Evolutionary conservation across 2,888 invertebrate species (phyloP), one percentile per base, ranked within the genome.

Genomic region (Phania funesta): DNA sequence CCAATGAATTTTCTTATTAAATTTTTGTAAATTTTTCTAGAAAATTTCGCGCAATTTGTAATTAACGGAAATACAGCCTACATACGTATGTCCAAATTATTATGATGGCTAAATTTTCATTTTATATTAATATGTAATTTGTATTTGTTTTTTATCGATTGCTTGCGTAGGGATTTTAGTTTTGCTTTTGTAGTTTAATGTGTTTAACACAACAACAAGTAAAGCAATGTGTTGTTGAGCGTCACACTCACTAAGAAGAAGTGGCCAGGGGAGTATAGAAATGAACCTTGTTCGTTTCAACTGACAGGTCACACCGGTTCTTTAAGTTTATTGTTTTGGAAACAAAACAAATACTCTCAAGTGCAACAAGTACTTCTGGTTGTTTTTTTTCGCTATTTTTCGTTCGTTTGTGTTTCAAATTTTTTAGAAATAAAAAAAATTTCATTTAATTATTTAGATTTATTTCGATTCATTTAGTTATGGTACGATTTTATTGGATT

Each of bases 361-460:
- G 29, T 54, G 38, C 54, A 77, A 77, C 73, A 67, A 81, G 71
- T 68, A 77, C 67, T 77, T 81, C 81, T 76, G 81, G 76, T 77
- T 80, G 75, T 29, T 22, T 48, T 9, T 22, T 13, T 38, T 56
- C 64, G 18, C 29, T 24, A 22, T 50, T 44, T 54, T 29, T 11
- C 44, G 1, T 0, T 50, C 11, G 6, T 29, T 41, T 26, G 9
- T 29, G 11, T 60, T 20, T n/a, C n/a, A n/a, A n/a, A 24, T 56
- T 32, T 60, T 38, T 29, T 32, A 54, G n/a, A 54, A 54, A 35
- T 38, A 13, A 26, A 5, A 26, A 5, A 6, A 26, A 26, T 38
- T 38, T 38, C n/a, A 38, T 1, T 13, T 38, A 2, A n/a, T n/a
- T n/a, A n/a, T n/a, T n/a, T n/a, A n/a, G n/a, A n/a, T n/a, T n/a